Base-by-base conservation (phyloP, 1,140 invertebrate genomes). In the Scaptomyza hsui region DNA sequence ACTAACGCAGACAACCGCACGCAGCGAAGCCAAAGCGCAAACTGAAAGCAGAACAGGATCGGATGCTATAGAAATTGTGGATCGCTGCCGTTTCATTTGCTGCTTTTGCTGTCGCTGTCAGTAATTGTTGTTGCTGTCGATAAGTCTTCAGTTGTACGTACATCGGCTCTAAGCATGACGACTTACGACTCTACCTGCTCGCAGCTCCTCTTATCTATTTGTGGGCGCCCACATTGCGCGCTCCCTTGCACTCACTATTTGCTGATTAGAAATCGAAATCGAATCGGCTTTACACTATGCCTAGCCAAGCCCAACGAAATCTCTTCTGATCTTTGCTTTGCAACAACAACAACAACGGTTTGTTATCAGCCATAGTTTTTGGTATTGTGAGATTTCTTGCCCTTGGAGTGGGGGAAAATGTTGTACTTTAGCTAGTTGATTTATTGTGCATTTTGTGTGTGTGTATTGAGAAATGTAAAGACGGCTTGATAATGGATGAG, bases 11-110 rank as follows among this genome's bases (percentile, higher is more conserved):
- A 88, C 81, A 78, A 88, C 82, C 82, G 82, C 63, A 78, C 62
- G 75, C 71, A 72, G 75, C 78, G 78, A 81, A 42, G 82, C 67
- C 78, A 75, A 82, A 82, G 71, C 82, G 82, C 42, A 61, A 88
- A 86, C 78, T 82, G 78, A 86, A 68, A 65, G 45, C 64, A 48
- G 69, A 62, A 71, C 73, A 88, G 81, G 82, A 85, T 81, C 74
- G 69, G 64, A 75, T 75, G 81, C 82, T 78, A 81, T 78, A 65
- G 78, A 74, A 88, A 69, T 56, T 48, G 55, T 52, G 41, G 69
- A 56, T 59, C 62, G 47, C 21, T 26, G 56, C 42, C n/a, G 32
- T 16, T 24, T 9, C 9, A n/a, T n/a, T n/a, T n/a, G n/a, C n/a
- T n/a, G n/a, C 6, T 3, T 32, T 19, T 44, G 45, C 19, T 37